phyloP scores from a whole-genome alignment of 2,113 vertebrate species.

The Mobula birostris region DNA sequence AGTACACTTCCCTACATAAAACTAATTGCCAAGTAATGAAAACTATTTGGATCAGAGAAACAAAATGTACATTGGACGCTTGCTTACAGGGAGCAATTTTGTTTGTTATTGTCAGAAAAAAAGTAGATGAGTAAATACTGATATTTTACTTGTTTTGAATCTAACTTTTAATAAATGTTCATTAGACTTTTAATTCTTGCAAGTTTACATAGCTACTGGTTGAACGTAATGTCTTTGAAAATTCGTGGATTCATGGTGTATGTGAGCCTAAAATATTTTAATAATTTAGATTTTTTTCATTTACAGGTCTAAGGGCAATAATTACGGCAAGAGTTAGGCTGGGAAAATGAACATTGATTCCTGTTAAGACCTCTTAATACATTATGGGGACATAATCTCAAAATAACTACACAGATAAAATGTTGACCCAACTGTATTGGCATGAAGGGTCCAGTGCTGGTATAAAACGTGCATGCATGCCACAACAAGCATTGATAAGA shows the following conservation, averaged over 20 bases:
- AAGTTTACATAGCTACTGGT: background rate
- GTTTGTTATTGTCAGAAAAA: background rate
- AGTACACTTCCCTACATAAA: slow-evolving; percentile 6
- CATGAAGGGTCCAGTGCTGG: slow-evolving; percentile 3
- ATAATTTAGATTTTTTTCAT: slow-evolving; percentile 44
- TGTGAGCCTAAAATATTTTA: slow-evolving; percentile 15
- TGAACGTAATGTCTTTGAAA: background rate
- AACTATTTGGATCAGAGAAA: slow-evolving; percentile 9
- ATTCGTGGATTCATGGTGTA: background rate
- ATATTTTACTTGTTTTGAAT: background rate
- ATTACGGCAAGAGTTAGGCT: slow-evolving; percentile 46
- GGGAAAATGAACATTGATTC: slow-evolving; percentile 72
- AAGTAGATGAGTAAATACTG: background rate
- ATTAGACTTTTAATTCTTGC: background rate
- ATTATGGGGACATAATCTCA: background rate
- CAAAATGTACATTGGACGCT: background rate
- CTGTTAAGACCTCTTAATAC: slow-evolving; percentile 38
- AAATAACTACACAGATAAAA: background rate
- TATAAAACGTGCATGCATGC: background rate
- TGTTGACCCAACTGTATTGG: background rate
- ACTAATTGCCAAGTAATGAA: background rate
- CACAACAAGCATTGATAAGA: slow-evolving; percentile 11
- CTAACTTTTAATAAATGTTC: background rate
- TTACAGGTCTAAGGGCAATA: slow-evolving; percentile 57
- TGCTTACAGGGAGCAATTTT: background rate